A percentile compares a stretch with the other conserved stretches of the same genome.
Evolutionary conservation across 2,888 invertebrate genomes (phyloP).

Genomic region (Anorthoa munda): DNA sequence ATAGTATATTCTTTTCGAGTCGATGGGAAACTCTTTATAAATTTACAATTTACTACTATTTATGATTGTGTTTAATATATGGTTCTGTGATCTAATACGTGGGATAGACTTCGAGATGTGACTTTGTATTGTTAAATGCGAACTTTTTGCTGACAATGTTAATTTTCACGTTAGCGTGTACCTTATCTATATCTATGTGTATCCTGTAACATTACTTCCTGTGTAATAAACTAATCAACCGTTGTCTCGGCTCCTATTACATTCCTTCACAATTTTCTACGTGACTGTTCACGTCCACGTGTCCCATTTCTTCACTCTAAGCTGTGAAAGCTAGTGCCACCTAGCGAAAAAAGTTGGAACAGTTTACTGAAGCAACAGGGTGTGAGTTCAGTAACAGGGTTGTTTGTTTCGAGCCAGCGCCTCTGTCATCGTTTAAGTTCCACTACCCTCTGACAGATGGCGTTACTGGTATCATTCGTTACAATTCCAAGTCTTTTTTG

Average conservation of each 20-base stretch:
- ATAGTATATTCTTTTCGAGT: too few species aligned
- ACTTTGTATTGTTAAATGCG: not conserved
- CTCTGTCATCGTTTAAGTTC: slow-evolving; percentile 30
- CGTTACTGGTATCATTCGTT: slow-evolving; percentile 33
- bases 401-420: slow-evolving; percentile 4
- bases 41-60: too few species aligned
- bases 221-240: slow-evolving; percentile 51
- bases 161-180: slow-evolving; percentile 9
- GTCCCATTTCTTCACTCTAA: slow-evolving; percentile 1
- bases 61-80: too few species aligned
- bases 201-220: slow-evolving; percentile 10
- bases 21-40: too few species aligned
- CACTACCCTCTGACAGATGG: slow-evolving; percentile 63
- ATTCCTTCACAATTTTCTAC: slow-evolving; percentile 54
- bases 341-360: slow-evolving; percentile 52
- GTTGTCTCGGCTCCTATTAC: slow-evolving; percentile 45
- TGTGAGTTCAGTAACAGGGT: slow-evolving; percentile 9
- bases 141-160: not conserved
- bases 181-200: slow-evolving; percentile 6
- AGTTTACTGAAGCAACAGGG: slow-evolving; percentile 35
- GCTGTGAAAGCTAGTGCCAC: slow-evolving; percentile 18
- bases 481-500: not conserved
- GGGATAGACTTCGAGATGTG: too few species aligned
- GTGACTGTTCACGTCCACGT: slow-evolving; percentile 50
- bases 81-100: not conserved